Base-by-base conservation (phyloP, 1,140 invertebrate genomes). In the Arion vulgaris region DNA sequence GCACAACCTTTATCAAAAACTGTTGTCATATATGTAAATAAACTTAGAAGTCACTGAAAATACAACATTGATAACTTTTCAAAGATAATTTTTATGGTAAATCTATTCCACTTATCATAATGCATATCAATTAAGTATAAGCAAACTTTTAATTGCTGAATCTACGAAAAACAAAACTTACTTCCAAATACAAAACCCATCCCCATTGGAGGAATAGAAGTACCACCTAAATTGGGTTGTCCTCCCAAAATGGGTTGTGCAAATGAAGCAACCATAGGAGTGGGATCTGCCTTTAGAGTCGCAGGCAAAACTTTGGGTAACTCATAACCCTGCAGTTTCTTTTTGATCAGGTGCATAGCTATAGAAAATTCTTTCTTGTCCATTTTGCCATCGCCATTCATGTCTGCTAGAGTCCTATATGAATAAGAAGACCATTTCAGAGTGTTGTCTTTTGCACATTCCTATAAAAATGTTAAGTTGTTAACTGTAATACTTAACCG, bases 321-420 rank as follows among this genome's bases (percentile, higher is more conserved):
- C 91, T 98, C 97, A 92, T 96, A 95, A 26, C 97, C 97, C 85
- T 96, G 95, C 32, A 92, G 93, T 93, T 98, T 99, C 79, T 98
- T 94, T 92, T 97, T 97, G 73, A 99, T 99, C 69, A 99, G 94
- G 94, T 98, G 98, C 93, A 98, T 98, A 72, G 98, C 98, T 88
- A 99, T 98, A 75, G 96, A 97, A 92, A 99, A 99, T 93, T 99
- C 98, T 90, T 96, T 96, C 72, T 97, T 95, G 92, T 99, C 96
- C 95, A 99, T 96, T 93, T 97, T 97, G 0, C 98, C 98, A 95
- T 99, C 98, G 66, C 96, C 95, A 93, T 99, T 97, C 75, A 97
- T 96, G 93, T 99, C 98, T 28, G 98, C 97, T 68, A 99, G 92
- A 69, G 94, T 94, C 97, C 97, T 97, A 88, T 73, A 93, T 92